Evolutionary conservation across 1,140 invertebrate genomes (phyloP).

Genomic region (Hylaeus anthracinus): DNA sequence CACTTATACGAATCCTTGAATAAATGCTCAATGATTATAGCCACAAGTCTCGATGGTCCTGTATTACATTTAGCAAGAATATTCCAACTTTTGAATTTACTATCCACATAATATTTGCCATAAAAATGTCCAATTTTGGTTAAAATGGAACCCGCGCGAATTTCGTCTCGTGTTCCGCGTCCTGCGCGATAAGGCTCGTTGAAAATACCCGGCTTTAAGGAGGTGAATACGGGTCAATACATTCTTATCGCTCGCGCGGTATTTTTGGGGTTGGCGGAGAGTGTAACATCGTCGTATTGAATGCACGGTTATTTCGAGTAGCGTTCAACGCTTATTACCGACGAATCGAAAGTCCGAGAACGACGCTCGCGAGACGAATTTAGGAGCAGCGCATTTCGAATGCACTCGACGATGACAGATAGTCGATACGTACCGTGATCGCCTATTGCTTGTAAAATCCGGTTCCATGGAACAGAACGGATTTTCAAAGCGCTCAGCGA

Average conservation of each 20-base stretch:
- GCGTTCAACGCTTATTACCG: background rate
- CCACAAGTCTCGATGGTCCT: too few species aligned
- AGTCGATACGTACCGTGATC: slow-evolving; percentile 35
- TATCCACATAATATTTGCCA: too few species aligned
- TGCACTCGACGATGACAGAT: slow-evolving; percentile 26
- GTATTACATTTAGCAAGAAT: too few species aligned
- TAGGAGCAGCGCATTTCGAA: slow-evolving; percentile 22
- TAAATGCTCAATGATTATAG: too few species aligned
- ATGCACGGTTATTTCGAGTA: background rate
- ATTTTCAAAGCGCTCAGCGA: background rate
- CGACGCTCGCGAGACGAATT: slow-evolving; percentile 9
- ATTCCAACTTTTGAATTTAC: too few species aligned
- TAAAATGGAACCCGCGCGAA: too few species aligned
- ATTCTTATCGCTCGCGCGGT: too few species aligned
- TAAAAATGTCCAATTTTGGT: too few species aligned
- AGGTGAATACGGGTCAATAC: background rate
- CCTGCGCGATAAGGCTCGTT: too few species aligned
- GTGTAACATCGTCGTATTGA: background rate
- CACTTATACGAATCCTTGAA: too few species aligned
- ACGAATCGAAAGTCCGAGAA: background rate
- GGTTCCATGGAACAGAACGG: background rate
- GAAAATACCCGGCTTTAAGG: too few species aligned
- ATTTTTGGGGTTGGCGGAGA: background rate
- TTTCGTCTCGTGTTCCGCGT: too few species aligned
- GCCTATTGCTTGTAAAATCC: slow-evolving; percentile 25